Evolutionary conservation across 1,140 invertebrate genomes (phyloP).

Genomic region (Bombus superbus): DNA sequence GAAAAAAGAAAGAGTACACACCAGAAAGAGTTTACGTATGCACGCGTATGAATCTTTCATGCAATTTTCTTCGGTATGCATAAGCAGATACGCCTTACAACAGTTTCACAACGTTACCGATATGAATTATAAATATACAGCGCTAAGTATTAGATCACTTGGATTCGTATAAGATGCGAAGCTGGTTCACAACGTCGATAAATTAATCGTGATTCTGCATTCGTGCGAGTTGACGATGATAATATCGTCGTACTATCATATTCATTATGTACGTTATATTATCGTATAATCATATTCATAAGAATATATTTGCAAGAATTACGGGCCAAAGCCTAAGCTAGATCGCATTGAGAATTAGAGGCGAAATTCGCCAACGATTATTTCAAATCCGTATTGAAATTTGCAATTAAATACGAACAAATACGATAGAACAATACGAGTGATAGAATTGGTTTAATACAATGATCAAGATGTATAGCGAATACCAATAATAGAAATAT

Average conservation of each 20-base stretch:
- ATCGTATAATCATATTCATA: background rate
- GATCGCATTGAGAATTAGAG: too few species aligned
- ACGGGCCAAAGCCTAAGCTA: too few species aligned
- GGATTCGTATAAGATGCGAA: background rate
- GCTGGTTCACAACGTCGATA: background rate
- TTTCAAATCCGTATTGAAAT: too few species aligned
- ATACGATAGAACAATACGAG: too few species aligned
- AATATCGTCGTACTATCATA: too few species aligned
- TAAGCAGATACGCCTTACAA: slow-evolving; percentile 50
- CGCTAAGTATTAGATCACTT: background rate
- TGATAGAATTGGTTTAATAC: too few species aligned
- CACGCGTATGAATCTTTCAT: slow-evolving; percentile 59
- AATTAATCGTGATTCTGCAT: background rate
- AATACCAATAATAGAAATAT: too few species aligned
- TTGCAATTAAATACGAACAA: too few species aligned
- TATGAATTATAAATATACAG: background rate
- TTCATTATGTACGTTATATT: too few species aligned
- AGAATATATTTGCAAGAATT: background rate
- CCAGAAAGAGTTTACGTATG: slow-evolving; percentile 8
- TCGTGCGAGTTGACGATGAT: background rate
- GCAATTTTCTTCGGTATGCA: slow-evolving; percentile 57
- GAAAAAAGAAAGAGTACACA: slow-evolving; percentile 1
- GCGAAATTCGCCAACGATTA: too few species aligned
- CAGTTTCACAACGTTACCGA: background rate
- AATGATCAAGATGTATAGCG: too few species aligned